Base-by-base conservation (phyloP, 2,797 vertebrate species). In the Pyrrhura leucotis region DNA sequence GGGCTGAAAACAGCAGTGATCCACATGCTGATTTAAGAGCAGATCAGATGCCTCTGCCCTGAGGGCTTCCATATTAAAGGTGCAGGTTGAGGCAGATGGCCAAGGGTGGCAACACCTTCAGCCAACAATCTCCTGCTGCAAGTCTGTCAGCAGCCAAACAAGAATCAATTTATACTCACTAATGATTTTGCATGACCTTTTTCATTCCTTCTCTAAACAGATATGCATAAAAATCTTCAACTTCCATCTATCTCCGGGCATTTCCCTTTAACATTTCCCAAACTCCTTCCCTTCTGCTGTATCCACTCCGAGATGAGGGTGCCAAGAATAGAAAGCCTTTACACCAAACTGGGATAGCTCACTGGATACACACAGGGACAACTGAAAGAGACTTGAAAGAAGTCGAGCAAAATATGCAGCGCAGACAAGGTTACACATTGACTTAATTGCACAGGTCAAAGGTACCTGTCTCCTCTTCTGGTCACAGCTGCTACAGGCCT, bases 31-130 rank as follows among this genome's bases (percentile, higher is more conserved):
- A 81, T 82, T 95, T 76, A 95, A 39, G 78, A 73, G 71, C 35
- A 93, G 63, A 91, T 93, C 91, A 89, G 87, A 93, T 76, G 74
- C 48, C 89, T 68, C 67, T 85, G 63, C 67, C 89, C 84, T 65
- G 45, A 89, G 53, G 89, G 71, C 22, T 89, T 79, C 62, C 50
- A 12, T 35, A 72, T 87, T 85, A 85, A 73, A 90, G 39, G 33
- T 11, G 3, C 23, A 47, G 80, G 47, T 51, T 68, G 56, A 89
- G 48, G 88, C 89, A 88, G 92, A 92, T 71, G 83, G 88, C 31
- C 45, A 73, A 93, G 76, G 80, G 68, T 67, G 68, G 80, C 56
- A 74, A 59, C 26, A 77, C 48, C 65, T 72, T 73, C 59, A 54
- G 75, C 44, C 75, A 94, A 75, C n/a, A 33, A 23, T 7, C 67